These are phyloP conservation scores for Tiliacea citrago DNA, from an alignment of 2,888 invertebrate species.

Conservation along the genomic window DNA sequence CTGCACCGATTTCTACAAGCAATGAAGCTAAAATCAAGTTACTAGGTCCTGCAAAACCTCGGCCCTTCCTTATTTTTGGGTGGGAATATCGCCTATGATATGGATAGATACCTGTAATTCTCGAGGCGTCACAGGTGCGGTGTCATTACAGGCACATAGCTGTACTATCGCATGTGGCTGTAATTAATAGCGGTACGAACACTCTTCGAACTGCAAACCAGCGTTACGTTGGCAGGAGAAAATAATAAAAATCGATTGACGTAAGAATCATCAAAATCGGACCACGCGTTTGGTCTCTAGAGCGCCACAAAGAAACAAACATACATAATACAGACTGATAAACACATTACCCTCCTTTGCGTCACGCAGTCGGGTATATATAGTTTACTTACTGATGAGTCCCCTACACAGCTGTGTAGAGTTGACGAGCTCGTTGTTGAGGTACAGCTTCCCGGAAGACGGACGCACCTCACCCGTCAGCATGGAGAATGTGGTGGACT, in stretches of 20 bases:
- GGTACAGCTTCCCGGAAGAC: slow-evolving; percentile 88
- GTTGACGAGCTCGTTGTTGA: slow-evolving; percentile 75
- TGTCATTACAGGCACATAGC: not conserved
- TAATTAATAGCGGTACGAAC: not conserved
- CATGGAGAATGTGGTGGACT: slow-evolving; percentile 96
- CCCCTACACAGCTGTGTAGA: slow-evolving; percentile 77
- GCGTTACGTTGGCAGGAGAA: not conserved
- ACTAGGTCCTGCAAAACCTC: not conserved
- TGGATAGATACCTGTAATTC: not conserved
- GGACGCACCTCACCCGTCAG: slow-evolving; percentile 91
- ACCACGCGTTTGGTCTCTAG: no score
- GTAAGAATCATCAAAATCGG: no score
- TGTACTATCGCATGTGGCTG: not conserved
- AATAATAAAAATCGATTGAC: not conserved
- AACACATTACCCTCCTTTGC: no score
- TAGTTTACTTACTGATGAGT: slow-evolving; percentile 79
- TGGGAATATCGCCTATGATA: not conserved
- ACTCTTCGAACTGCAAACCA: not conserved
- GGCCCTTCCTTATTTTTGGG: not conserved
- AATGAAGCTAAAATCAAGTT: not conserved
- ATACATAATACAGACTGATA: no score
- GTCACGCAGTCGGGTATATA: not conserved
- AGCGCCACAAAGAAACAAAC: no score
- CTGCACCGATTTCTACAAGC: not conserved
- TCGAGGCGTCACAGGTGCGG: not conserved